Evolutionary conservation across 1,140 invertebrate species (phyloP), one percentile per base, ranked within the genome.

Genomic region (Drosophila ercepeae): DNA sequence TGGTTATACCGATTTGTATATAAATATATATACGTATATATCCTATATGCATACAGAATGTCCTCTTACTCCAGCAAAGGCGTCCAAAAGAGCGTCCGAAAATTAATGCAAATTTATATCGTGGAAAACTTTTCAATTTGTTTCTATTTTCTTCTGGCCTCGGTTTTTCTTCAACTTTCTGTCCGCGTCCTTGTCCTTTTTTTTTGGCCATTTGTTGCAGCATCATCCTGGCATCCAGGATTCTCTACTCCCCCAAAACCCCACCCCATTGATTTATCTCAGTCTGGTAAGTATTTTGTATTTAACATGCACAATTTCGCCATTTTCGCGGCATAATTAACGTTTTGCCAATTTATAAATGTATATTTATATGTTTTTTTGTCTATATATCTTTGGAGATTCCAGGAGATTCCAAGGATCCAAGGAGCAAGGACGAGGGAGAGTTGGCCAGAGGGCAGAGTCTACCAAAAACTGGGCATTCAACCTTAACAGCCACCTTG

Each of bases 61-160:
- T 16, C 4, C 36, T 34, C 39, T 50, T 50, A 18, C 21, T 50
- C 16, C 11, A 6, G 48, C 50, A n/a, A 46, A 50, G 49, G 50
- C 32, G 45, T 42, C 48, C 59, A 49, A 32, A 70, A 64, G 51
- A 65, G 61, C 48, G 61, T 58, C 57, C 73, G 41, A 77, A 83
- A 83, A 81, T 81, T 77, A 83, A 83, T 83, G 78, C 78, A 83
- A 83, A 83, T 83, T 83, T 83, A 83, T 81, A 81, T 83, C 78
- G 64, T 74, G 74, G 64, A 83, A 81, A 83, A 83, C 74, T 83
- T 82, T 83, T 83, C 78, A 83, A 83, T 82, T 82, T 82, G 77
- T 76, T 81, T 82, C 71, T 67, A 69, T 58, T 54, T 65, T 65
- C 55, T 48, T 25, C 13, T 13, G 23, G 3, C n/a, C 13, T 18